Evolutionary conservation across 2,113 vertebrate species (phyloP), one percentile per base, ranked within the genome.

Genomic region (Alosa alosa): DNA sequence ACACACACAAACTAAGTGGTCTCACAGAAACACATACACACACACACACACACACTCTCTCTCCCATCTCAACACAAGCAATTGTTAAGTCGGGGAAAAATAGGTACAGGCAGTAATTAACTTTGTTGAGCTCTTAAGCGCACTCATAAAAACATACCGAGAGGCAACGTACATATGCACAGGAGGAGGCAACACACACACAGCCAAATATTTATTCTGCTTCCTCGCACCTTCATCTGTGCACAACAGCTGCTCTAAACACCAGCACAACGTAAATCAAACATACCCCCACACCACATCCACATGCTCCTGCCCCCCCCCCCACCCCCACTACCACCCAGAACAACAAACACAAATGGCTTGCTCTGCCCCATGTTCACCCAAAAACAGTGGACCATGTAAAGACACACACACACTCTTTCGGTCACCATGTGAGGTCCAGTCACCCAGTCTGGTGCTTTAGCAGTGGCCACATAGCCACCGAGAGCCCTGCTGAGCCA

Each of bases 131-230:
- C 72, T 78, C 72, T 72, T 72, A 36, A 78, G 72, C 17, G 36
- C 25, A 36, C 72, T 36, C 25, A 78, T 36, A 78, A 36, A 86
- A 83, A 81, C 11, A 36, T 7, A 83, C 22, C 17, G 9, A n/a
- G 6, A 55, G 25, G 1, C 20, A 22, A 60, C 22, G 39, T 11
- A 44, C n/a, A 81, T 2, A 44, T 49, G 36, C 25, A 49, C 25
- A 81, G 6, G 31, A 57, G 60, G 41, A 36, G 13, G 15, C 15
- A 46, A 22, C 31, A 49, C 11, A 52, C 44, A 36, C 52, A 45
- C 45, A 78, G 52, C 22, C 68, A 89, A 87, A 89, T 87, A 89
- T 89, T 89, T 87, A 87, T 46, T 64, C 55, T 60, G 39, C 49
- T 55, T 82, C 57, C 82, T 84, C 68, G 81, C 84, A 87, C 81